These are phyloP conservation scores for Heterodera schachtii DNA, from an alignment of 1,140 invertebrate genomes.

Conservation along the genomic window DNA sequence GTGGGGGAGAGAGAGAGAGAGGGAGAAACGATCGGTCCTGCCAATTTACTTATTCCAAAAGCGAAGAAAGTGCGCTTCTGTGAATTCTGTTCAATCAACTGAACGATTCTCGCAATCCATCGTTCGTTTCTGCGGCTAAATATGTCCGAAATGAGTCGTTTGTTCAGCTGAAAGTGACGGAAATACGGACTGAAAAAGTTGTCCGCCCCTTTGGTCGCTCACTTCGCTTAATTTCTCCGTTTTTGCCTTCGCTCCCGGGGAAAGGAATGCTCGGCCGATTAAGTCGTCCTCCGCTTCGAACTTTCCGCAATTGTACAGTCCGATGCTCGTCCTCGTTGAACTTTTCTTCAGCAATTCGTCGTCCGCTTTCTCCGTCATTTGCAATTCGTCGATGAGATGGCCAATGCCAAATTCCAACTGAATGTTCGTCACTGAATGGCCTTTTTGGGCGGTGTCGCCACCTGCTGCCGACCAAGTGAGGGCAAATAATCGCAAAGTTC, in stretches of 20 bases:
- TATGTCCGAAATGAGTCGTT: conserved; percentile 1
- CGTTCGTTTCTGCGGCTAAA: background rate
- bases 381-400: conserved; percentile 11
- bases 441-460: background rate
- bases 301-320: conserved; percentile 4
- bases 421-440: background rate
- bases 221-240: background rate
- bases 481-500: conserved; percentile 23
- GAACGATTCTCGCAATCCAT: conserved; percentile 9
- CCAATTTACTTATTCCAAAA: conserved; percentile 6
- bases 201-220: background rate
- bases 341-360: background rate
- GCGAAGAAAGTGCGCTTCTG: conserved; percentile 7
- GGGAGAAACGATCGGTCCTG: background rate
- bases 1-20: too few relatives aligned
- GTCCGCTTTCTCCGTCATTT: conserved; percentile 7
- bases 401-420: conserved; percentile 1
- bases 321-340: background rate
- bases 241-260: background rate
- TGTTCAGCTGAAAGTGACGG: background rate
- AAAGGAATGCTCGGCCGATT: conserved; percentile 1
- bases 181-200: too few relatives aligned
- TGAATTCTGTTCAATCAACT: conserved; percentile 15
- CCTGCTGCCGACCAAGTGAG: background rate
- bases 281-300: conserved; percentile 16